Evolutionary conservation across 53 echinoderm and acorn worm species (phyloP), one percentile per base, ranked within the genome.

Genomic region (Paracentrotus lividus): DNA sequence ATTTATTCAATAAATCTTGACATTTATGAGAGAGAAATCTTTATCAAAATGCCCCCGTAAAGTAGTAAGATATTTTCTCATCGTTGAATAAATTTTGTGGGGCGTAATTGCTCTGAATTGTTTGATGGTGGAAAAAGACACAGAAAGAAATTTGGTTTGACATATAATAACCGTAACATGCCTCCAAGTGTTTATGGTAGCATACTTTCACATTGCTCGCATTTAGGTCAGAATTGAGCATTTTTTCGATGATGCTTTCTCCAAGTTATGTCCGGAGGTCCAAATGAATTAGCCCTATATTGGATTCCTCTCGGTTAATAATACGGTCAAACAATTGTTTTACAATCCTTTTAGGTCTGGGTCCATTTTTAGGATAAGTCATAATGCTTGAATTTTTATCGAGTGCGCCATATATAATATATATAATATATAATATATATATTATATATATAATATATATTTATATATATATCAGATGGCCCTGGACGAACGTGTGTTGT

Each of bases 111-210:
- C 47, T n/a, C n/a, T n/a, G n/a, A n/a, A n/a, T 8, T 13, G 47
- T 23, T 49, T 81, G 44, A 10, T 81, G 31, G 9, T 4, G 29
- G 31, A 29, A 27, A 21, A 5, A 33, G 69, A 33, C 31, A 14
- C 24, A 81, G 10, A 14, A 49, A 20, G 27, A 9, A 81, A 12
- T 24, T n/a, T n/a, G 26, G 44, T n/a, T 81, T 77, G 77, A 77
- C 77, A 77, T n/a, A n/a, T 77, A 18, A 45, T n/a, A 8, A 81
- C n/a, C 9, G 47, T 47, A 47, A 47, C 47, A 45, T 81, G n/a
- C 81, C 81, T 47, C 81, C 81, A 27, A 81, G 81, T 81, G 81
- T 81, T 81, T 81, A 6, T n/a, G 47, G n/a, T 81, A 81, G 81
- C 81, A 81, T 27, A 81, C 81, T 45, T 81, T 77, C 47, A 4